Evolutionary conservation across 64 coral and sea anemone species (phyloP).

Genomic region (Orbicella faveolata): DNA sequence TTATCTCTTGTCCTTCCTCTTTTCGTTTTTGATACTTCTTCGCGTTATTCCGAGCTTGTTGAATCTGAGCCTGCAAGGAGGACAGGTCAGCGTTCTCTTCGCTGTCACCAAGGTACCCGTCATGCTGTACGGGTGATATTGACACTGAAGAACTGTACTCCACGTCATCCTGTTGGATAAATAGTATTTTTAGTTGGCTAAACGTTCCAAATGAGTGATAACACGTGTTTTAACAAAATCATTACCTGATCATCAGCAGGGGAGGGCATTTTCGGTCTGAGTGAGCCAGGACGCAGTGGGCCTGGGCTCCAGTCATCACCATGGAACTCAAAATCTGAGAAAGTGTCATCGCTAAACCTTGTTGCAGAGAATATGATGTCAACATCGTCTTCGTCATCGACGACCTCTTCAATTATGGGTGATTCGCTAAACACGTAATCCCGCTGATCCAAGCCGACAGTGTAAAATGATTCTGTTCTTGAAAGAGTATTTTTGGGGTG

Average conservation of each 20-base stretch:
- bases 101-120: slow-evolving; percentile 52
- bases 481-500: background rate
- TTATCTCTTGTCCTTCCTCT: background rate
- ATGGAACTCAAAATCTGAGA: background rate
- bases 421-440: background rate
- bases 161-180: background rate
- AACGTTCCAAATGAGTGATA: too few relatives aligned
- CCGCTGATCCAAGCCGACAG: slow-evolving; percentile 12
- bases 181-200: background rate
- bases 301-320: background rate
- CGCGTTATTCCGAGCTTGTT: background rate
- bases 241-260: background rate
- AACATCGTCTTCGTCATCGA: slow-evolving; percentile 9
- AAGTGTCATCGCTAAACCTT: background rate
- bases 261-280: background rate
- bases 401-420: background rate
- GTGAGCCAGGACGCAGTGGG: background rate
- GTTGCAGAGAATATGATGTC: background rate
- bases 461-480: slow-evolving; percentile 15
- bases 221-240: too few relatives aligned
- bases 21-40: slow-evolving; percentile 10
- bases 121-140: background rate
- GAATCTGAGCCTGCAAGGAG: slow-evolving; percentile 51
- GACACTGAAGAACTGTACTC: background rate
- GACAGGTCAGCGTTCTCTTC: slow-evolving; percentile 55